Conservation (phyloP, 2,797 vertebrate species). For the Micropoecilia bifurca region DNA sequence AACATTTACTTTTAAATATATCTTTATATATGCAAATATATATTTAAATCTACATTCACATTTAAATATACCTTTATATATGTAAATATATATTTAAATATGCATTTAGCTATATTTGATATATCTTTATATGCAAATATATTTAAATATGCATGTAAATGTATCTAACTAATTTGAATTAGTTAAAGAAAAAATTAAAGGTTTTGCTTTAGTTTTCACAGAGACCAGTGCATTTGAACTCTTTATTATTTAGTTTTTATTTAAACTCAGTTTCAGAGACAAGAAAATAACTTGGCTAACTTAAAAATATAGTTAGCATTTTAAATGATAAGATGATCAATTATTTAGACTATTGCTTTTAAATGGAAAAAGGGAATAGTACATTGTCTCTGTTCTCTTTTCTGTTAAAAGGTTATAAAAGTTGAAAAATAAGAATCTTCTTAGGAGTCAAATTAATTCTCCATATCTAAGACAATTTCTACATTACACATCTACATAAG, state of each 20-base stretch:
- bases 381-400: background rate
- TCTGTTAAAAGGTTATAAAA: background rate
- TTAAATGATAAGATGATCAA: background rate
- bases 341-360: background rate
- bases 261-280: background rate
- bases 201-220: background rate
- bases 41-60: too few species aligned
- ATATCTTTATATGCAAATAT: too few species aligned
- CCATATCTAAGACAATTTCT: background rate
- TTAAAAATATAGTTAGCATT: background rate
- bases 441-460: background rate
- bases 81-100: too few species aligned
- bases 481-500: background rate
- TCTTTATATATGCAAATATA: too few species aligned
- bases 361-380: background rate
- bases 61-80: too few species aligned
- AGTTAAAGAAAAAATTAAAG: background rate
- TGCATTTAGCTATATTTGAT: too few species aligned
- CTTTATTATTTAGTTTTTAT: background rate
- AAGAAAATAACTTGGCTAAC: background rate
- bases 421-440: background rate
- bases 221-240: background rate
- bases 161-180: background rate
- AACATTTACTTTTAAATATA: too few species aligned
- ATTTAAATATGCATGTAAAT: too few species aligned